Percentiles rank a stretch among this genome's conserved stretches.
Evolutionary conservation across 2,797 vertebrate genomes (phyloP).

Genomic region (Syndactyla subalaris): DNA sequence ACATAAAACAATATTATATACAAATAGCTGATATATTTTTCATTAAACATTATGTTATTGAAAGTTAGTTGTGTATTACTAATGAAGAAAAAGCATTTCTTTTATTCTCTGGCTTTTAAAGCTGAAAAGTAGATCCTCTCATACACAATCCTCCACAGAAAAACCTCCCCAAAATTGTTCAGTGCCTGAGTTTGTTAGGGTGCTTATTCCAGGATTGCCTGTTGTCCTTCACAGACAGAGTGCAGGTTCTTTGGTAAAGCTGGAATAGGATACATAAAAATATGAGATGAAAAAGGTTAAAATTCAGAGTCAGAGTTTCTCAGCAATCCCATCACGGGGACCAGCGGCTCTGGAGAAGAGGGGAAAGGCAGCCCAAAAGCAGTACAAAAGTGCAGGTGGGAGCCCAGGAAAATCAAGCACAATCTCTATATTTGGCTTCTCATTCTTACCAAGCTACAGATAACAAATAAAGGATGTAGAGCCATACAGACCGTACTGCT

Average conservation of each 20-base stretch:
- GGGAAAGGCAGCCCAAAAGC: not conserved
- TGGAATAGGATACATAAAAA: not conserved
- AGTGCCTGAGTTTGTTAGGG: rapidly evolving
- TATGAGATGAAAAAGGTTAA: not conserved
- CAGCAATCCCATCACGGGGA: not conserved
- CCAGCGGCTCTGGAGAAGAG: not conserved
- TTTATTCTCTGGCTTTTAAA: not conserved
- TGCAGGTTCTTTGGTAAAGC: not conserved
- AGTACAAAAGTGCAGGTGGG: not conserved
- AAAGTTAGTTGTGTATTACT: not conserved
- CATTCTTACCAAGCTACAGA: not conserved
- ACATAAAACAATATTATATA: not conserved
- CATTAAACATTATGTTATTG: constrained; percentile 23
- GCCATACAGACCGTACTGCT: not conserved
- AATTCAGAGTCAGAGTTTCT: not conserved
- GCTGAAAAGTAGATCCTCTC: not conserved
- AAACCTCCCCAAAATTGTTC: not conserved
- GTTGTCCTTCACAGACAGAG: not conserved
- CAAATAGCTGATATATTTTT: not conserved
- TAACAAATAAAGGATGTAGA: not conserved
- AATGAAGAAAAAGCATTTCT: not conserved
- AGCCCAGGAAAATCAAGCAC: not conserved
- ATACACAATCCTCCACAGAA: not conserved
- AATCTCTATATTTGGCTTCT: not conserved
- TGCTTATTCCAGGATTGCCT: not conserved